These are phyloP conservation scores for Eristalinus aeneus DNA, from an alignment of 2,888 invertebrate species.

Conservation along the genomic window DNA sequence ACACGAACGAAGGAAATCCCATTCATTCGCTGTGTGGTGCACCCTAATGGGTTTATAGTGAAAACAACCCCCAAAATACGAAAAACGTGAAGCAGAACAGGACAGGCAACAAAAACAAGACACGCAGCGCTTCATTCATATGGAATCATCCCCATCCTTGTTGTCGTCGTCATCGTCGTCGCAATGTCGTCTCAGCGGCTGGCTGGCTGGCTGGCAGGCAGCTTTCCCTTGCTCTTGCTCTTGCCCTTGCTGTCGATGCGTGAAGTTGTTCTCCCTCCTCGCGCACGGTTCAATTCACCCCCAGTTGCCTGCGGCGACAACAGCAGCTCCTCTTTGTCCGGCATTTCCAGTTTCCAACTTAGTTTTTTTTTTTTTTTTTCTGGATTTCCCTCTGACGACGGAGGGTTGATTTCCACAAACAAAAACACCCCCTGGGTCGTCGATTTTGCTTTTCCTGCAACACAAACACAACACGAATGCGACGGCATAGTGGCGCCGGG, in stretches of 20 bases:
- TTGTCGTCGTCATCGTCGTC: neutral
- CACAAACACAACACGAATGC: conserved; percentile 31
- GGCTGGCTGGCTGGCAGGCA: conserved; percentile 7
- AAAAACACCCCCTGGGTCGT: neutral
- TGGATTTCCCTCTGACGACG: neutral
- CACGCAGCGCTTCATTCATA: conserved; percentile 38
- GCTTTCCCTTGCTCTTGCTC: neutral
- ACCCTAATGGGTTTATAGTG: conserved; percentile 62
- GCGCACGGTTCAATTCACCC: conserved; percentile 53
- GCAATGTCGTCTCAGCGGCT: conserved; percentile 31
- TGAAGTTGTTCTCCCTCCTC: conserved; percentile 35
- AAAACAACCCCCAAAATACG: conserved; percentile 50
- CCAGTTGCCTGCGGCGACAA: conserved; percentile 13
- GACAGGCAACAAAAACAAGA: neutral
- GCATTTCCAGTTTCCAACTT: neutral
- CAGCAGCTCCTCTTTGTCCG: conserved; percentile 55
- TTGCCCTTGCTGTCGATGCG: conserved; percentile 56
- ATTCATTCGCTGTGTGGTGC: conserved; percentile 58
- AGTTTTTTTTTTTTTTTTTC: neutral
- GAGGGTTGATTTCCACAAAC: conserved; percentile 20
- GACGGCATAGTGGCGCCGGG: conserved; percentile 62
- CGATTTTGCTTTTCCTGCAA: conserved; percentile 35
- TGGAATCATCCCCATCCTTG: conserved; percentile 16
- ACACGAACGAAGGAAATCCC: conserved; percentile 38
- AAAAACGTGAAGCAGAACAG: neutral